Evolutionary conservation across 2,797 vertebrate genomes (phyloP), one percentile per base, ranked within the genome.

Genomic region (Orestias chungarensis): DNA sequence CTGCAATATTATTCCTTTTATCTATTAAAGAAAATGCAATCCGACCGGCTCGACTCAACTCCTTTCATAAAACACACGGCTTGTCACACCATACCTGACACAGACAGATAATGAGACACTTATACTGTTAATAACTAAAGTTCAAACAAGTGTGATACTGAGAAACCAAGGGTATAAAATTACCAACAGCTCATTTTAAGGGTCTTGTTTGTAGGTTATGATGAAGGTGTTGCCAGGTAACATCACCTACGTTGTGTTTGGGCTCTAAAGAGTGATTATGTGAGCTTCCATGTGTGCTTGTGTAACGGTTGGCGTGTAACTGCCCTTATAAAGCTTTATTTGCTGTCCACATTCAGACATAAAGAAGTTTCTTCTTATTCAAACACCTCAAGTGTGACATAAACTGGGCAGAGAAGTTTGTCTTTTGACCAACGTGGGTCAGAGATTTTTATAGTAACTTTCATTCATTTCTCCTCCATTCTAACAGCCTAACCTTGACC

Each of bases 11-110:
- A 73, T 70, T 62, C 14, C 33, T 50, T 68, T 66, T 70, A 31
- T 64, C 57, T 38, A 82, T 66, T 71, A 72, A 2, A 12, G 81
- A 78, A 82, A 93, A 92, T 93, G 88, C 77, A 67, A 87, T 66
- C 84, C 0, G 83, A 72, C 75, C 76, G 20, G 88, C 88, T 82
- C 1, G 20, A 44, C 52, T 59, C 23, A 64, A 18, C 38, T 29
- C 12, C 18, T 0, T 35, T 38, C 20, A 33, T 29, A n/a, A 29
- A 64, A 61, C 10, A 43, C 40, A 33, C 25, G 18, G 4, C 17
- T 49, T 2, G 43, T 62, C 57, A 62, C 33, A 64, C 2, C 31
- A 62, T 62, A 15, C 18, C 17, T 44, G 27, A 15, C 52, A 69
- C n/a, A 65, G 40, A 44, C n/a, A 57, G 33, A 40, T 66, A 31